Evolutionary conservation across 2,888 invertebrate genomes (phyloP), one percentile per base, ranked within the genome.

Genomic region (Lithophane leautieri): DNA sequence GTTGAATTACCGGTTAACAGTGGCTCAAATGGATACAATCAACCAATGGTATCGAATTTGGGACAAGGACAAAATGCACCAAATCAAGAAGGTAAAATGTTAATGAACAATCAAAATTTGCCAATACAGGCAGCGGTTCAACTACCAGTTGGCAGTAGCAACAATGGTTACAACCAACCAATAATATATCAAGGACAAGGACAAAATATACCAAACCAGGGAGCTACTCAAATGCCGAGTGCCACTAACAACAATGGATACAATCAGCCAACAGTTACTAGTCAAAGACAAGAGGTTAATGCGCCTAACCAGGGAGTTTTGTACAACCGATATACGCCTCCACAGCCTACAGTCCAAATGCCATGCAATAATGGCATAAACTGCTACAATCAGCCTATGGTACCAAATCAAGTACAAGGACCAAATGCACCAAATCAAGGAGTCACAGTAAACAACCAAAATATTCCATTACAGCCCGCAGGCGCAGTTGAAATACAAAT

Each of bases 21-120:
- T 47, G 60, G 22, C 6, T 56, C 60, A 9, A 73, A 77, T 40
- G 63, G 56, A n/a, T 84, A 81, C 52, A 68, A 61, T 52, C 82
- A 81, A 22, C 68, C 68, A 14, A 73, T 67, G 9, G 14, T 65
- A 28, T 60, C 40, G 0, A 60, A 60, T 47, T n/a, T 68, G 14
- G 68, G 34, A 16, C 81, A 58, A 58, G 68, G 40, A 16, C 60
- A 66, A 50, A 61, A 50, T 74, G 11, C 9, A 47, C 82, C 65
- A 25, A 68, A 50, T 74, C 75, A 44, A 42, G 81, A 40, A 62
- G 47, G 9, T 19, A 4, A n/a, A n/a, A n/a, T n/a, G n/a, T n/a
- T 50, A 1, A 22, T 42, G 7, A 58, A 28, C 14, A 44, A 8
- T 34, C 81, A 74, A 68, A 65, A 81, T 50, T 16, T 81, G 9